Percentiles rank a stretch among this genome's conserved stretches.
phyloP scores from a whole-genome alignment of 2,113 vertebrate genomes.

The Panurus biarmicus region DNA sequence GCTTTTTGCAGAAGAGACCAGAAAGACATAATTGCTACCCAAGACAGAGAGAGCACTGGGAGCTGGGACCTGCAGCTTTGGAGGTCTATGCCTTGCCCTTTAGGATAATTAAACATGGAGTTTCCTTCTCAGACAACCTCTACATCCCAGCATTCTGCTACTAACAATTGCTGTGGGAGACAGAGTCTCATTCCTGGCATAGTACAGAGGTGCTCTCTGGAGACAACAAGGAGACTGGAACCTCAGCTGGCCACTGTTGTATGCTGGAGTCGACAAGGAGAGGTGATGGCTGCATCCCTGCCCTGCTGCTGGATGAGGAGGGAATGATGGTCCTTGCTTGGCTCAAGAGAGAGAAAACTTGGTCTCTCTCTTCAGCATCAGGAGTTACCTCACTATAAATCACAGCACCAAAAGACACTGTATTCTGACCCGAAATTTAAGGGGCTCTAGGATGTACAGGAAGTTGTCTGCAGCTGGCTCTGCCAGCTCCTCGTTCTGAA shows the following conservation, averaged over 20 bases:
- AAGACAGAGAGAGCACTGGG: background rate
- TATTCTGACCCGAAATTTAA: background rate
- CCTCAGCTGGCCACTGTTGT: background rate
- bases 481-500: background rate
- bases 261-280: background rate
- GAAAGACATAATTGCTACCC: background rate
- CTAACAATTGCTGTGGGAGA: background rate
- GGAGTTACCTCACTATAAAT: background rate
- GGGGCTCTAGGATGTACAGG: background rate
- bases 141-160: background rate
- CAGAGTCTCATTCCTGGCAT: background rate
- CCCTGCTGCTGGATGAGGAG: background rate
- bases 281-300: background rate
- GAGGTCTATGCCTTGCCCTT: background rate
- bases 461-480: background rate
- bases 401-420: background rate
- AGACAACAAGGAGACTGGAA: background rate
- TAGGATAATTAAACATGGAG: background rate
- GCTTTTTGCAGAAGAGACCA: background rate
- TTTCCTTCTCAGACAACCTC: background rate
- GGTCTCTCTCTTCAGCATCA: background rate
- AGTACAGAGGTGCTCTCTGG: background rate
- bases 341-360: background rate
- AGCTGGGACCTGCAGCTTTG: background rate
- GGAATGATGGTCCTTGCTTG: background rate